Base-by-base conservation (phyloP, 2,888 invertebrate genomes). In the Himalopsyche kuldschensis region DNA sequence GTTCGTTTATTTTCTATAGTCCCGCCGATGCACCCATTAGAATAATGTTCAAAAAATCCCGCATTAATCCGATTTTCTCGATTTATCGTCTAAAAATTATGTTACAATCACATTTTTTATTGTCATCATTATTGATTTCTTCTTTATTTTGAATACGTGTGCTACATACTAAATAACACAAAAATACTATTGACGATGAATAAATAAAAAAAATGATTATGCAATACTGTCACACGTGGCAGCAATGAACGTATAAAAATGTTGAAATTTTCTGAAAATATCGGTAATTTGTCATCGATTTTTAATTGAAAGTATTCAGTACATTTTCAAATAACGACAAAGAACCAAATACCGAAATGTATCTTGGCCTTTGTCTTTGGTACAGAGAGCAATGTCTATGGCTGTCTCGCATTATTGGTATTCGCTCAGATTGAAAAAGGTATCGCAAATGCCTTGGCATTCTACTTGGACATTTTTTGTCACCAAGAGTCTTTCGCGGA, bases 401-500 rank as follows among this genome's bases (percentile, higher is more conserved):
- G 20, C 3, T 69, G 69, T 69, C 30, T 69, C 11, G 27, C 27
- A 11, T 11, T 69, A 15, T 1, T 69, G 69, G 69, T 27, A 69
- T 69, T 69, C 27, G 30, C 30, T 27, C 69, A 30, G 69, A 27
- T 69, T 69, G 69, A 1, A 69, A 27, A 69, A 69, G 27, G 69
- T 69, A 27, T 69, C 69, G 69, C 69, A 69, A 27, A 69, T 69
- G 35, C 76, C 76, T n/a, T 24, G 35, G 41, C 76, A 76, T 32
- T 76, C 76, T 10, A 76, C 20, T n/a, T 8, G 78, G 81, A 77
- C 47, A 20, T 79, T 82, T 82, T 82, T 79, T 82, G 82, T 77
- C 31, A 48, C 79, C 30, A 79, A 69, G 82, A 82, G 79, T 48
- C 79, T 82, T 55, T 82, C 82, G 79, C 75, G 46, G 79, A 79